Percentiles rank a stretch among this genome's conserved stretches.
Conservation (phyloP, 2,113 vertebrate genomes). For the Coryphaenoides rupestris region DNA sequence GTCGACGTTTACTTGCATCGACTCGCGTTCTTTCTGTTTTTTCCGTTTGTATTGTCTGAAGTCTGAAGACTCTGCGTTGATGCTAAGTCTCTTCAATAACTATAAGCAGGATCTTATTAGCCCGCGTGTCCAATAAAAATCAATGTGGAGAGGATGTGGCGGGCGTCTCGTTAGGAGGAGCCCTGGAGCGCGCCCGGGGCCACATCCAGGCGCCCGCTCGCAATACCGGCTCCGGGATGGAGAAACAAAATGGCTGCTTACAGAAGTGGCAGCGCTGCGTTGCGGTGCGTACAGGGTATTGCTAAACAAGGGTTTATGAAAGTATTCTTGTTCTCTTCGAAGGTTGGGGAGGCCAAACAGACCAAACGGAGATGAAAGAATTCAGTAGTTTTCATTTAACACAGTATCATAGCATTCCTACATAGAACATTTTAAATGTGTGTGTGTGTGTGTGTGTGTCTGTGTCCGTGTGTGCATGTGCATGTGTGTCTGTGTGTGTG, state of each 20-base stretch:
- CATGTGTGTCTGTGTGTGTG: too few relatives aligned
- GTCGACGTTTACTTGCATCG: too few relatives aligned
- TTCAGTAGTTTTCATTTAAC: too few relatives aligned
- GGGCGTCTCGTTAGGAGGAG: constrained; percentile 63
- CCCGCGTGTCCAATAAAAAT: constrained; percentile 50
- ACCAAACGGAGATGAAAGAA: too few relatives aligned
- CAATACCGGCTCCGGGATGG: constrained; percentile 47
- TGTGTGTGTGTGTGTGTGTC: too few relatives aligned
- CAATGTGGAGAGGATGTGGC: constrained; percentile 52
- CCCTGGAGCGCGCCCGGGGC: constrained; percentile 61
- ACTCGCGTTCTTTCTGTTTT: too few relatives aligned
- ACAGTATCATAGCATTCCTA: too few relatives aligned
- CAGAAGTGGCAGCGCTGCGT: too few relatives aligned
- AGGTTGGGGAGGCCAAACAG: too few relatives aligned
- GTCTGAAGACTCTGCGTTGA: constrained; percentile 31
- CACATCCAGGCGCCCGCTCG: constrained; percentile 53
- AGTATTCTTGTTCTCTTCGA: constrained; percentile 6
- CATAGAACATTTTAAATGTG: too few relatives aligned
- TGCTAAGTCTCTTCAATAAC: constrained; percentile 45
- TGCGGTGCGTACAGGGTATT: constrained; percentile 8
- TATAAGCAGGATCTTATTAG: constrained; percentile 52
- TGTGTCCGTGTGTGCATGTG: too few relatives aligned
- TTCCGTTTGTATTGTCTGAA: constrained; percentile 9
- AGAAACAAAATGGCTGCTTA: neutral
- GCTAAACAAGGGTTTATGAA: constrained; percentile 18